These are phyloP conservation scores for Delia radicum DNA, from an alignment of 1,140 invertebrate genomes.

Conservation along the genomic window DNA sequence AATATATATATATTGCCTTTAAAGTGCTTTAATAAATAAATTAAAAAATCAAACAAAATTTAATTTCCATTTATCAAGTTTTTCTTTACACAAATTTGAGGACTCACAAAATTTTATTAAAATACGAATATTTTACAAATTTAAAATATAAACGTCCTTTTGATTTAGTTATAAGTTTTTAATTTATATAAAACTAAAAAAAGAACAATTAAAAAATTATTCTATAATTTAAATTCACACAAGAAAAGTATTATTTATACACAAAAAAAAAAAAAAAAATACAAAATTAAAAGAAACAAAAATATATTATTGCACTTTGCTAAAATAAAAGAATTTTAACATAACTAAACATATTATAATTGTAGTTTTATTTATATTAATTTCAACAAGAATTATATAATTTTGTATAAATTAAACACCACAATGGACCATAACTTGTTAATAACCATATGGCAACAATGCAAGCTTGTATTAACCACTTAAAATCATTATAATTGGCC, in stretches of 20 bases:
- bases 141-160: neutral
- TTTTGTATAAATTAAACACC: conserved; percentile 28
- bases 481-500: conserved; percentile 24
- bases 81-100: too few relatives aligned
- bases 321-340: neutral
- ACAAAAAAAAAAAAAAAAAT: too few relatives aligned
- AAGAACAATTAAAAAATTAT: neutral
- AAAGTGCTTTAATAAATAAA: too few relatives aligned
- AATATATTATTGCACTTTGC: neutral
- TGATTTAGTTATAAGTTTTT: neutral
- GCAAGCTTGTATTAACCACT: conserved; percentile 16
- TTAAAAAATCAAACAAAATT: too few relatives aligned
- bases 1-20: too few relatives aligned
- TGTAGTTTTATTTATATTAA: neutral
- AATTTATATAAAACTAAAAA: neutral
- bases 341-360: neutral
- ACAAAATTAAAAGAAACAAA: too few relatives aligned
- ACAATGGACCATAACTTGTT: conserved; percentile 25
- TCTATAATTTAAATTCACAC: neutral
- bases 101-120: too few relatives aligned
- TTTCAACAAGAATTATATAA: conserved; percentile 1
- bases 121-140: too few relatives aligned
- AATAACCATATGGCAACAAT: conserved; percentile 18
- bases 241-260: neutral
- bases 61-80: too few relatives aligned